Percentiles rank a stretch among this genome's conserved stretches.
Evolutionary conservation across 2,113 vertebrate species (phyloP).

Genomic region (Ranitomeya variabilis): DNA sequence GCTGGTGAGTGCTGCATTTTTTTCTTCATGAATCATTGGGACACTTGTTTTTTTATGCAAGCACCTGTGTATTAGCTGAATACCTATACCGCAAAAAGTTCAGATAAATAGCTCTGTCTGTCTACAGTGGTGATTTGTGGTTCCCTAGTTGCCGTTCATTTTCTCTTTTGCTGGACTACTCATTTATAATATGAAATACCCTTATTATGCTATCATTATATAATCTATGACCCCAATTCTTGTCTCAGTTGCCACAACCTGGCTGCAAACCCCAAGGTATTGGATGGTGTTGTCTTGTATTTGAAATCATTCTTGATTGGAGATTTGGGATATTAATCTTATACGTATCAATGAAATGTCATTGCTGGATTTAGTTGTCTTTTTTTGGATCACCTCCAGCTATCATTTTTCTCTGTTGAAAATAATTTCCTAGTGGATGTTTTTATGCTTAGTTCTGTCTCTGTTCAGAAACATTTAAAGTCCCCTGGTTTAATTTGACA

Average conservation of each 20-base stretch:
- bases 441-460: constrained; percentile 45
- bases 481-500: constrained; percentile 53
- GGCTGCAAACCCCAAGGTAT: background rate
- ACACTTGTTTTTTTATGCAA: no score
- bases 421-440: constrained; percentile 44
- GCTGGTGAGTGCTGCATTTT: no score
- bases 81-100: no score
- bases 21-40: no score
- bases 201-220: background rate
- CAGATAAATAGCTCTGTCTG: no score
- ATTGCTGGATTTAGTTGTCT: constrained; percentile 10
- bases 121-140: no score
- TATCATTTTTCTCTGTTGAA: constrained; percentile 30
- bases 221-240: background rate
- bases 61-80: no score
- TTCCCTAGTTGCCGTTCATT: no score
- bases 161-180: no score
- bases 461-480: constrained; percentile 41
- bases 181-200: no score
- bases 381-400: constrained; percentile 23
- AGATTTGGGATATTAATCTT: constrained; percentile 3
- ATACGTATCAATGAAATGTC: constrained; percentile 22
- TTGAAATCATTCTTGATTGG: constrained; percentile 29
- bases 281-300: background rate
- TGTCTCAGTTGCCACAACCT: background rate